These are phyloP conservation scores for Andrena dorsata DNA, from an alignment of 2,888 invertebrate genomes.

Conservation along the genomic window DNA sequence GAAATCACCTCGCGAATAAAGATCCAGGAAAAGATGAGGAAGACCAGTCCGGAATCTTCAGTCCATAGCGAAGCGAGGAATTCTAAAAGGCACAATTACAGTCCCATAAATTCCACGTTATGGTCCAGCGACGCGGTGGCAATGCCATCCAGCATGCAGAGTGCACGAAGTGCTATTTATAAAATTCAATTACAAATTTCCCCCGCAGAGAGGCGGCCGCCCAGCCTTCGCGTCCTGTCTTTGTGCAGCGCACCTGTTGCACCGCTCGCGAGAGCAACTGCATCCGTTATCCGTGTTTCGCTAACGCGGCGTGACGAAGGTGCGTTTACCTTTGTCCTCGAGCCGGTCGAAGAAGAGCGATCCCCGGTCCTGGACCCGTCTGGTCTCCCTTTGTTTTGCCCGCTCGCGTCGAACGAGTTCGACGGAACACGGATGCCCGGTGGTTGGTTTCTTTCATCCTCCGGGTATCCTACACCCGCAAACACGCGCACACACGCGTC, in stretches of 20 bases:
- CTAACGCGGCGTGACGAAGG: slow-evolving; percentile 59
- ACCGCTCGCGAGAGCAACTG: slow-evolving; percentile 7
- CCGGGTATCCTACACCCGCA: background rate
- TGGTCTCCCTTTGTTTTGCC: slow-evolving; percentile 65
- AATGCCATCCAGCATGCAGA: background rate
- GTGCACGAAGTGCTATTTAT: slow-evolving; percentile 36
- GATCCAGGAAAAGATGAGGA: background rate
- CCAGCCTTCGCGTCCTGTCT: slow-evolving; percentile 41
- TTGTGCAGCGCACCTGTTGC: slow-evolving; percentile 54
- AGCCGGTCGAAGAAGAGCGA: slow-evolving; percentile 55
- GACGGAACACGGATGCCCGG: slow-evolving; percentile 42
- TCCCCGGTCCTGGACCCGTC: slow-evolving; percentile 45
- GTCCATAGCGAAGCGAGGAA: background rate
- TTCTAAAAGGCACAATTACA: background rate
- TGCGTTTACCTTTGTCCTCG: slow-evolving; percentile 71
- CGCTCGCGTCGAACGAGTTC: slow-evolving; percentile 16
- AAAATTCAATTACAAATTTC: slow-evolving; percentile 53
- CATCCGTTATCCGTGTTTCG: slow-evolving; percentile 50
- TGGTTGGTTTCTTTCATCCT: slow-evolving; percentile 14
- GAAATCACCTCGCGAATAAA: background rate
- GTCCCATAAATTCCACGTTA: slow-evolving; percentile 3
- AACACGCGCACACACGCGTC: background rate
- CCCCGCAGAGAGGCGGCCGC: slow-evolving; percentile 11
- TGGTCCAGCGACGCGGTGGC: background rate
- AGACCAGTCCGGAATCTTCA: background rate